Base-by-base conservation (phyloP, 1,140 invertebrate species). In the Drosophila ambigua region DNA sequence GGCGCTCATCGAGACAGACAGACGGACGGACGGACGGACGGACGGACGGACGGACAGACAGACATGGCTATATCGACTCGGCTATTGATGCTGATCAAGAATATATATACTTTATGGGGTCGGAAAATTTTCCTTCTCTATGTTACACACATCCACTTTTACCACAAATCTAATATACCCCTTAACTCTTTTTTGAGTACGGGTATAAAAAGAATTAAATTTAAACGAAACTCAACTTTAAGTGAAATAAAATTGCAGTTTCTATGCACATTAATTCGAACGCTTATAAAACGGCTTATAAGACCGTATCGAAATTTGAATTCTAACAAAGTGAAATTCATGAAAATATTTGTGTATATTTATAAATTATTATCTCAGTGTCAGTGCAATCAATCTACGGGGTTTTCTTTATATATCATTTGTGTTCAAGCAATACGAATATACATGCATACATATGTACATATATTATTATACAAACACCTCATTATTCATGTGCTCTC, bases 281-380 rank as follows among this genome's bases (percentile, higher is more conserved):
- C 4, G 8, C 8, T 35, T 35, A 0, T 3, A 35, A 39, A 39
- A 11, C 31, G 2, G n/a, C n/a, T n/a, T n/a, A n/a, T 46, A 31
- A 79, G n/a, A 55, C 1, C 28, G 31, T 11, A 39, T 13, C 9
- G 35, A 11, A 39, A 39, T 5, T 4, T 4, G 11, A 39, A 3
- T 35, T 35, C 31, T 11, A 35, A 11, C 3, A 35, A 39, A 39
- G 4, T 13, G 13, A 39, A 9, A 35, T 35, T 11, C 8, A 4
- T 9, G 0, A 35, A 35, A 35, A 35, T 28, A 49, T 50, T 39
- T 15, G 9, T 46, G 46, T 54, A 76, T 87, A 87, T 88, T 88
- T 83, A 67, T 87, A 88, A 88, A 79, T 66, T 61, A 87, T 88
- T 83, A 87, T 57, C 84, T 88, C 82, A 76, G 51, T 52, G 35